phyloP scores from a whole-genome alignment of 2,797 vertebrate genomes.

The Periophthalmus magnuspinnatus region DNA sequence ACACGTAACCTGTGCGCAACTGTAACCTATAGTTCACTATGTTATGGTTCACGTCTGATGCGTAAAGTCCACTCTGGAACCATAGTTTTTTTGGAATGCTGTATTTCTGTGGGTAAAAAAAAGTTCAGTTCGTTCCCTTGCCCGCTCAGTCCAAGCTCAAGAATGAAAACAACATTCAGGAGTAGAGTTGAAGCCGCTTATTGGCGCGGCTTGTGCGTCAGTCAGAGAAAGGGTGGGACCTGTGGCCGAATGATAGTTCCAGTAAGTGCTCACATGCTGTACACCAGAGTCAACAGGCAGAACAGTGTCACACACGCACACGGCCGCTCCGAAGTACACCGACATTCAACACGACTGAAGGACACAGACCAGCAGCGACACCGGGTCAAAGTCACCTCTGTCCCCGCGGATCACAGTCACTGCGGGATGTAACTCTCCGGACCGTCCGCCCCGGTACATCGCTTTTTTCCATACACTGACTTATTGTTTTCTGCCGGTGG shows the following conservation, averaged over 20 bases:
- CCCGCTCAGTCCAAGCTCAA: conserved; percentile 29
- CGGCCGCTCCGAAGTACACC: conserved; percentile 51
- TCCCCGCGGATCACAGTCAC: not conserved
- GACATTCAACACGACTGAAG: conserved; percentile 47
- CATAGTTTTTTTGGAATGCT: too few species aligned
- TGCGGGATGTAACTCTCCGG: conserved; percentile 63
- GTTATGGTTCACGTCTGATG: not conserved
- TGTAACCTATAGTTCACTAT: not conserved
- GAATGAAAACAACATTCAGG: conserved; percentile 48
- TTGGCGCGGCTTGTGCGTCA: conserved; percentile 74
- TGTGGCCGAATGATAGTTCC: conserved; percentile 79
- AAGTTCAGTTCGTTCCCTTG: not conserved
- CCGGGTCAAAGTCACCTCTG: conserved; percentile 15
- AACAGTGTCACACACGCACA: conserved; percentile 30
- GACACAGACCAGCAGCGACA: conserved; percentile 44
- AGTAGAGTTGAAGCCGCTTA: conserved; percentile 28
- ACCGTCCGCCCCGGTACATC: conserved; percentile 48
- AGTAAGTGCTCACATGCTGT: conserved; percentile 78
- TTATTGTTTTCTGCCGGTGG: conserved; percentile 29
- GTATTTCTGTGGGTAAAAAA: not conserved
- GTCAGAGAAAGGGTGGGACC: conserved; percentile 71
- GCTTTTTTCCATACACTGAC: conserved; percentile 31
- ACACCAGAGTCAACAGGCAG: conserved; percentile 68
- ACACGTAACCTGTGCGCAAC: too few species aligned
- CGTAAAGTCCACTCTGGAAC: not conserved